Evolutionary conservation across 2,888 invertebrate genomes (phyloP).

Genomic region (Athripsodes cinereus): DNA sequence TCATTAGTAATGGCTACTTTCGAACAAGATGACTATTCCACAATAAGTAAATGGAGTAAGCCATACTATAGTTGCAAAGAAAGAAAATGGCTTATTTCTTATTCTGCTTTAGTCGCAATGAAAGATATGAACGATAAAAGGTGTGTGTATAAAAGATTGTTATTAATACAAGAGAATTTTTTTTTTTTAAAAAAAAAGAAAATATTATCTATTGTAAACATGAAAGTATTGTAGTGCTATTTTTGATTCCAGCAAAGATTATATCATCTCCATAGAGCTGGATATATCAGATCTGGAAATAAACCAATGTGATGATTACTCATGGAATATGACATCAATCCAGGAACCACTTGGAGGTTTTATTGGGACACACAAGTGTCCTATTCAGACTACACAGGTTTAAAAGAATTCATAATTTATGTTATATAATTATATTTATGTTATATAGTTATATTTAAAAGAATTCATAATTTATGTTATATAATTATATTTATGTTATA

Average conservation of each 20-base stretch:
- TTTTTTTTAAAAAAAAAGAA: neutral
- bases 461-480: no score
- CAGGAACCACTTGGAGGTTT: constrained; percentile 50
- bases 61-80: constrained; percentile 82
- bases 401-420: no score
- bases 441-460: no score
- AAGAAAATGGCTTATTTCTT: constrained; percentile 77
- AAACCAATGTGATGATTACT: constrained; percentile 72
- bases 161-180: neutral
- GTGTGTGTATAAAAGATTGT: neutral
- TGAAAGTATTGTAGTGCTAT: no score
- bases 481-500: no score
- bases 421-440: no score
- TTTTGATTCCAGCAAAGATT: constrained; percentile 34
- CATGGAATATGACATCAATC: constrained; percentile 30
- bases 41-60: constrained; percentile 70
- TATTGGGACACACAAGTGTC: constrained; percentile 86
- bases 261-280: constrained; percentile 59
- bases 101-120: constrained; percentile 53
- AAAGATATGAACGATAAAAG: neutral
- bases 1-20: neutral
- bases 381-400: constrained; percentile 74
- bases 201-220: neutral
- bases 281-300: constrained; percentile 75
- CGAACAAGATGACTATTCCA: neutral